Evolutionary conservation across 2,888 invertebrate genomes (phyloP).

Genomic region (Xestia ashworthii): DNA sequence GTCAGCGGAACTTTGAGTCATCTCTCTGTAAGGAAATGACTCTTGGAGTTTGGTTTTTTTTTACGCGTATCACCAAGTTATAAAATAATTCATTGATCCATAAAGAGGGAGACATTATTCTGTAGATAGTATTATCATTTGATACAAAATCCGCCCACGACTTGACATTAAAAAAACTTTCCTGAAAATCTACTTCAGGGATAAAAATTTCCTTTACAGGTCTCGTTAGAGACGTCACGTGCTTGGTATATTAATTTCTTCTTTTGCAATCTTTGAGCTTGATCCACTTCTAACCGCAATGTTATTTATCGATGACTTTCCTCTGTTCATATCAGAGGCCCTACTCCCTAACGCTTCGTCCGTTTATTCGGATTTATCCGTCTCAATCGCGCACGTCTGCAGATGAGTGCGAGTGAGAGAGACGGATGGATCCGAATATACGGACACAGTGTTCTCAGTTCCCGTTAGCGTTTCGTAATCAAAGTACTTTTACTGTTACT

Average conservation of each 20-base stretch:
- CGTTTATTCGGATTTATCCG: too few relatives aligned
- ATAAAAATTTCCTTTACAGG: conserved; percentile 5
- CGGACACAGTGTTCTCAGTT: too few relatives aligned
- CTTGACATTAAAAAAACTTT: not conserved
- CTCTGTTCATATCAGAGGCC: conserved; percentile 43
- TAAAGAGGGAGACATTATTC: not conserved
- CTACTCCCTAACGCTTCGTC: too few relatives aligned
- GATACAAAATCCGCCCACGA: not conserved
- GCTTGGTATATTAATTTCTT: conserved; percentile 29
- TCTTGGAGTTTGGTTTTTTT: conserved; percentile 29
- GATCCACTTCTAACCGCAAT: conserved; percentile 12
- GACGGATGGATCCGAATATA: too few relatives aligned
- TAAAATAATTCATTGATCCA: not conserved
- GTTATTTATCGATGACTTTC: conserved; percentile 25
- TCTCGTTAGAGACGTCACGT: conserved; percentile 14
- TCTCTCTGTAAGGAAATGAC: conserved; percentile 37
- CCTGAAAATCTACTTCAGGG: not conserved
- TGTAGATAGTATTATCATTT: conserved; percentile 8
- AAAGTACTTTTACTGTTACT: conserved; percentile 46
- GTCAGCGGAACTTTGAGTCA: conserved; percentile 44
- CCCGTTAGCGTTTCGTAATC: conserved; percentile 49
- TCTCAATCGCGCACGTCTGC: too few relatives aligned
- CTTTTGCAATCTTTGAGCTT: conserved; percentile 24
- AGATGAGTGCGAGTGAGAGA: too few relatives aligned
- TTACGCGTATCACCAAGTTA: not conserved